Evolutionary conservation across 2,888 invertebrate genomes (phyloP).

Genomic region (Zeuzera pyrina): DNA sequence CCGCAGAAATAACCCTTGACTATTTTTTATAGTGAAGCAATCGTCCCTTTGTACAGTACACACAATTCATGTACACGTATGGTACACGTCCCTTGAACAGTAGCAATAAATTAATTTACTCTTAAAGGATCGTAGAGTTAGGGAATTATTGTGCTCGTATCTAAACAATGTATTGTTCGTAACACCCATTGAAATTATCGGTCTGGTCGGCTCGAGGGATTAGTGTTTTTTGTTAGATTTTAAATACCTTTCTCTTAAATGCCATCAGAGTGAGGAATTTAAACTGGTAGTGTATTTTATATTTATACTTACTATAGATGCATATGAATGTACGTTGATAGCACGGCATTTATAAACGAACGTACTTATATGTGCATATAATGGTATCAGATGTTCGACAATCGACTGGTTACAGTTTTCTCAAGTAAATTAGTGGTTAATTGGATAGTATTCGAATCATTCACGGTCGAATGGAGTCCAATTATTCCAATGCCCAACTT

Average conservation of each 20-base stretch:
- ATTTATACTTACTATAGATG: too few relatives aligned
- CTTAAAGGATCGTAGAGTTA: slow-evolving; percentile 18
- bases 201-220: not conserved
- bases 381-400: too few relatives aligned
- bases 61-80: slow-evolving; percentile 14
- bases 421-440: slow-evolving; percentile 3
- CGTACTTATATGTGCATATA: too few relatives aligned
- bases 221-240: not conserved
- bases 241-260: not conserved
- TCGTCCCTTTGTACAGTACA: slow-evolving; percentile 18
- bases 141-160: slow-evolving; percentile 8
- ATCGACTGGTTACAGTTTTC: too few relatives aligned
- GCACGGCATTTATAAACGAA: too few relatives aligned
- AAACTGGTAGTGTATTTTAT: too few relatives aligned
- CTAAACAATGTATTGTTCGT: slow-evolving; percentile 24
- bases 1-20: slow-evolving; percentile 67
- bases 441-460: slow-evolving; percentile 14
- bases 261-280: not conserved
- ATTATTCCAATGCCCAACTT: slow-evolving; percentile 33
- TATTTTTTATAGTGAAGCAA: slow-evolving; percentile 49
- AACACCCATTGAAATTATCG: slow-evolving; percentile 11
- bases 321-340: too few relatives aligned
- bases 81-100: slow-evolving; percentile 26
- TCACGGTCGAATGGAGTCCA: slow-evolving; percentile 29
- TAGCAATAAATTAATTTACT: slow-evolving; percentile 36